Evolutionary conservation across 2,888 invertebrate species (phyloP).

Genomic region (Stratiomys singularior): DNA sequence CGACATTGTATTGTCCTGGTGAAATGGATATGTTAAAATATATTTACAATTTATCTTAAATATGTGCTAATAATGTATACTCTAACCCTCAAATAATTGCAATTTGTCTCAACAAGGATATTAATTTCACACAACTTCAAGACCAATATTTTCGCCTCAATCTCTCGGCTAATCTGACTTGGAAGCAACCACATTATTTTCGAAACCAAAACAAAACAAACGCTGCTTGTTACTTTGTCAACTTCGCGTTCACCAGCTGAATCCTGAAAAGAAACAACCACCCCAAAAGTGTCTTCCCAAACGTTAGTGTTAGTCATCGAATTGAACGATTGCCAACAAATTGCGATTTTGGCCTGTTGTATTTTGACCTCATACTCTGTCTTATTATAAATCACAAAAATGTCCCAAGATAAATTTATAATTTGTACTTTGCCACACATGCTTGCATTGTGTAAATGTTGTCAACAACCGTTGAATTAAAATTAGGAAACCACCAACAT

Average conservation of each 20-base stretch:
- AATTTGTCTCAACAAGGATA: too few species aligned
- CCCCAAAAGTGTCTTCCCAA: neutral
- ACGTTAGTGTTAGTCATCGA: neutral
- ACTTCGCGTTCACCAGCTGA: neutral
- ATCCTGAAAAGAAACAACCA: constrained; percentile 6
- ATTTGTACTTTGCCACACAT: neutral
- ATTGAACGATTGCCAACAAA: constrained; percentile 25
- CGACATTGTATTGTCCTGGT: too few species aligned
- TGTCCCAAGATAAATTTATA: constrained; percentile 19
- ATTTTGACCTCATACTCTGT: neutral
- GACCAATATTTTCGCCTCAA: too few species aligned
- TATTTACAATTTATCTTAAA: too few species aligned
- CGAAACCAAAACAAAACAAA: neutral
- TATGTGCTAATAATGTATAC: too few species aligned
- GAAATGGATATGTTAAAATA: too few species aligned
- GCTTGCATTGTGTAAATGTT: neutral
- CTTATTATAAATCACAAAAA: constrained; percentile 9
- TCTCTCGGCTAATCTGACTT: too few species aligned
- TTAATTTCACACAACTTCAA: too few species aligned
- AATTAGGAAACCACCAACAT: neutral
- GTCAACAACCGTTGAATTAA: neutral
- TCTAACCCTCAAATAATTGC: too few species aligned
- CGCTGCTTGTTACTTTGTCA: neutral
- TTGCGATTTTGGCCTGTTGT: constrained; percentile 5
- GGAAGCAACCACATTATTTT: too few species aligned